phyloP scores from a whole-genome alignment of 2,797 vertebrate species.

The Leptodactylus fallax region DNA sequence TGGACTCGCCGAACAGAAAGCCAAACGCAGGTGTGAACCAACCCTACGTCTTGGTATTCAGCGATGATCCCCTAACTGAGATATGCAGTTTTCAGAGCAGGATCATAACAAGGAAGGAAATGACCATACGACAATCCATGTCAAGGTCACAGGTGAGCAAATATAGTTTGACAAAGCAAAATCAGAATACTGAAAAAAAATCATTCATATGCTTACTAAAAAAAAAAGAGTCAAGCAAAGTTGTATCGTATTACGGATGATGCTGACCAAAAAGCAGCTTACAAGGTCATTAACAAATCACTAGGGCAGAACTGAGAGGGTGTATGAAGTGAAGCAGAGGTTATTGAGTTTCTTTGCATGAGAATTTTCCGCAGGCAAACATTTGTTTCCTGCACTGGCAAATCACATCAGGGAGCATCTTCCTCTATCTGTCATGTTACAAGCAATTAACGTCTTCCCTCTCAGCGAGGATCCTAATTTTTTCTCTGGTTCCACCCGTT shows the following conservation, averaged over 20 bases:
- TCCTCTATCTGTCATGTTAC: slow-evolving; percentile 72
- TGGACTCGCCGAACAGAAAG: too few relatives aligned
- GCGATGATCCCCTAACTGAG: too few relatives aligned
- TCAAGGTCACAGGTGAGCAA: too few relatives aligned
- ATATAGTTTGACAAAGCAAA: too few relatives aligned
- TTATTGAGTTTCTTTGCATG: slow-evolving; percentile 41
- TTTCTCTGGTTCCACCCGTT: slow-evolving; percentile 70
- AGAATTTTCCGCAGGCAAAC: slow-evolving; percentile 65
- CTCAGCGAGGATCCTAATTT: slow-evolving; percentile 68
- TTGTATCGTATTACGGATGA: too few relatives aligned
- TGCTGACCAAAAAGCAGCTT: not conserved
- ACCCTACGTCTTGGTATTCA: too few relatives aligned
- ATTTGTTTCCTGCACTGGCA: slow-evolving; percentile 67
- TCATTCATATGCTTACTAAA: not conserved
- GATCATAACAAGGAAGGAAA: too few relatives aligned
- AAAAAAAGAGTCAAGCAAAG: too few relatives aligned
- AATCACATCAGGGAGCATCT: slow-evolving; percentile 65
- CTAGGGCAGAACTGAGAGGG: not conserved
- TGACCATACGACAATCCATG: too few relatives aligned
- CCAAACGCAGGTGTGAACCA: too few relatives aligned
- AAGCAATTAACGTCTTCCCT: slow-evolving; percentile 75
- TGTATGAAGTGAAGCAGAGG: not conserved
- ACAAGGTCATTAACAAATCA: slow-evolving; percentile 29
- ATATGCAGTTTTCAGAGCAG: too few relatives aligned
- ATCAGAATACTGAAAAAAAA: not conserved